phyloP scores from a whole-genome alignment of 2,797 vertebrate genomes.

The Sebastes trivittatus region DNA sequence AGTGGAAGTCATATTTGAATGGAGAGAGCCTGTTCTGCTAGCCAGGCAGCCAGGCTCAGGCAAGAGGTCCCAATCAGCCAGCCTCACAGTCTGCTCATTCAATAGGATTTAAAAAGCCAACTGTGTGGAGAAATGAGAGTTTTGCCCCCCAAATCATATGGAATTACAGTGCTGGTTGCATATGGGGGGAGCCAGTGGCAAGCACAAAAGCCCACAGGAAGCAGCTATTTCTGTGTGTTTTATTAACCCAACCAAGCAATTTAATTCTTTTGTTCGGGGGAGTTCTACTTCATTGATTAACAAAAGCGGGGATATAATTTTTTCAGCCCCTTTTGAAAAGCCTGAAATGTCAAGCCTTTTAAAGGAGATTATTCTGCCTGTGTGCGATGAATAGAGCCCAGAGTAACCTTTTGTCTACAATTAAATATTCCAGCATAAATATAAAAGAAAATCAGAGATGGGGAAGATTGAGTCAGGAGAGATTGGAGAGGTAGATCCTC shows the following conservation, averaged over 20 bases:
- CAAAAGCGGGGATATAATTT: slow-evolving; percentile 99
- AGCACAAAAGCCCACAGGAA: slow-evolving; percentile 99
- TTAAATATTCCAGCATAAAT: slow-evolving; percentile 99
- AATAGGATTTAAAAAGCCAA: slow-evolving; percentile 99
- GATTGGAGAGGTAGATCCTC: slow-evolving; percentile 99
- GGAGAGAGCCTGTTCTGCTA: slow-evolving; percentile 91
- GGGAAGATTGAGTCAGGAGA: slow-evolving; percentile 99
- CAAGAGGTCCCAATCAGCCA: slow-evolving; percentile 76
- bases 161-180: slow-evolving; percentile 99
- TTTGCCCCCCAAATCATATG: slow-evolving; percentile 99
- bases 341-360: slow-evolving; percentile 99
- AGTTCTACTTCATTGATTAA: slow-evolving; percentile 99
- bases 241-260: slow-evolving; percentile 99
- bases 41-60: slow-evolving; percentile 81
- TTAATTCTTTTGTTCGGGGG: slow-evolving; percentile 99
- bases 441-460: slow-evolving; percentile 99
- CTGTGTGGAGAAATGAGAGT: slow-evolving; percentile 99
- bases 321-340: slow-evolving; percentile 99
- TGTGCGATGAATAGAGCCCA: slow-evolving; percentile 99
- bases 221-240: slow-evolving; percentile 99
- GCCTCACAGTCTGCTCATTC: slow-evolving; percentile 88
- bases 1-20: slow-evolving; percentile 92
- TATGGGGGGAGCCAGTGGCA: slow-evolving; percentile 90
- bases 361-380: slow-evolving; percentile 99
- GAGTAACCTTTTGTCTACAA: slow-evolving; percentile 99